These are phyloP conservation scores for Anseranas semipalmata DNA, from an alignment of 2,113 vertebrate species.

Conservation along the genomic window DNA sequence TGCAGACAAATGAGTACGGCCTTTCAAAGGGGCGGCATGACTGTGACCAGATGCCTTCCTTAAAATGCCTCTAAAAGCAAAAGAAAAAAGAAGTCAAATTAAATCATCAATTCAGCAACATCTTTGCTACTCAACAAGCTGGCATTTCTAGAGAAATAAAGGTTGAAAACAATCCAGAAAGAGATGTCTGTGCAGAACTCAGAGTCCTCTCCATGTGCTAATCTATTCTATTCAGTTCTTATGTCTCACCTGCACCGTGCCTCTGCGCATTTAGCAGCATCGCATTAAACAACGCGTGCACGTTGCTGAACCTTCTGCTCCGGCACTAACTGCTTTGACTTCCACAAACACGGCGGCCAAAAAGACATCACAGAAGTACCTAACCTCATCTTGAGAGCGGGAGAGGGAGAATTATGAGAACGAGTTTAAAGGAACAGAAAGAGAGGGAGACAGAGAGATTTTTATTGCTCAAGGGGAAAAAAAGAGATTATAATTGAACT, in stretches of 20 bases:
- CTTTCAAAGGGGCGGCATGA: background rate
- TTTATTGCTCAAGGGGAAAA: slow-evolving; percentile 42
- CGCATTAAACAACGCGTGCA: background rate
- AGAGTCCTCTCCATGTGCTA: background rate
- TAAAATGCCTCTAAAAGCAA: background rate
- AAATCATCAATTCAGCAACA: background rate
- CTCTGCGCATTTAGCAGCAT: background rate
- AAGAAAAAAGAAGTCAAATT: background rate
- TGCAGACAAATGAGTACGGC: slow-evolving; percentile 24
- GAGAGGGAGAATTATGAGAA: slow-evolving; percentile 27
- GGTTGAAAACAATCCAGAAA: background rate
- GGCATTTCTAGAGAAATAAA: slow-evolving; percentile 2
- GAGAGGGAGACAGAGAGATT: background rate
- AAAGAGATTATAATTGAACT: slow-evolving; percentile 63
- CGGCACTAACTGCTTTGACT: background rate
- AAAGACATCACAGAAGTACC: background rate
- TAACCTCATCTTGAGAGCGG: background rate
- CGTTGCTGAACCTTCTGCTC: background rate
- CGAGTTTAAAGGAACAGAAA: slow-evolving; percentile 10
- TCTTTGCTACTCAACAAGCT: background rate
- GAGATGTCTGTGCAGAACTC: background rate
- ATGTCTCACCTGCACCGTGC: background rate
- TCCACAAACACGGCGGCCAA: background rate
- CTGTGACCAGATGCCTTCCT: background rate
- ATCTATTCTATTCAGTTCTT: background rate